Conservation (phyloP, 1,140 invertebrate genomes). For the Psix sp. region DNA sequence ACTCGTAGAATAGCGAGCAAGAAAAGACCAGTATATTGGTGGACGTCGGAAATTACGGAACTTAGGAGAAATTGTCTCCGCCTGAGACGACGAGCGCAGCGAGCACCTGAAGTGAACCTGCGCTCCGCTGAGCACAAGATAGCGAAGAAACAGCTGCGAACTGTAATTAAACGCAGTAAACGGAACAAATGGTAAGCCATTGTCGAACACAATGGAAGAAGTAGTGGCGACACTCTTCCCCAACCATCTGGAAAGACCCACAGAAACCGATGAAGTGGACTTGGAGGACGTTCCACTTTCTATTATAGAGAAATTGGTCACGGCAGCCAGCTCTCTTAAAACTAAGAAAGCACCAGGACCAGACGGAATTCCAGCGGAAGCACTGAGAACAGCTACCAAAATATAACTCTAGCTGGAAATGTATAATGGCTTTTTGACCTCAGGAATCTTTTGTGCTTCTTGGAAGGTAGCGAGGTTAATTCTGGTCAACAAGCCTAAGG, state of each 20-base stretch:
- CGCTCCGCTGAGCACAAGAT: neutral
- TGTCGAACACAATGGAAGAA: constrained; percentile 35
- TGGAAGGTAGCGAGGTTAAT: neutral
- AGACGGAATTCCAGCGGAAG: constrained; percentile 60
- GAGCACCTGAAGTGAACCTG: neutral
- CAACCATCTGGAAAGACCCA: too few relatives aligned
- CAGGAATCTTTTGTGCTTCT: neutral
- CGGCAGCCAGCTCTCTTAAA: constrained; percentile 40
- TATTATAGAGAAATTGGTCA: constrained; percentile 50
- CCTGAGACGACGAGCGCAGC: neutral
- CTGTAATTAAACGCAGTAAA: constrained; percentile 49
- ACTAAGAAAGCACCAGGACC: too few relatives aligned
- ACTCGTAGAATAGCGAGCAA: neutral
- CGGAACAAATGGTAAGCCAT: constrained; percentile 39
- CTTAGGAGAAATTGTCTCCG: neutral
- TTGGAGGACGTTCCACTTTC: constrained; percentile 22
- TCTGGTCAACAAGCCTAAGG: neutral
- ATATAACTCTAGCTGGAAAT: neutral
- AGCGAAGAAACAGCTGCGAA: constrained; percentile 15
- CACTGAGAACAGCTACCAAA: constrained; percentile 24
- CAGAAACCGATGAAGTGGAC: too few relatives aligned
- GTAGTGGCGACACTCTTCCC: too few relatives aligned
- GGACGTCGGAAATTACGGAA: too few relatives aligned
- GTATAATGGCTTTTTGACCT: neutral
- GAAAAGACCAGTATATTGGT: too few relatives aligned